Base-by-base conservation (phyloP, 1,140 invertebrate genomes). In the Drosophila mayri region DNA sequence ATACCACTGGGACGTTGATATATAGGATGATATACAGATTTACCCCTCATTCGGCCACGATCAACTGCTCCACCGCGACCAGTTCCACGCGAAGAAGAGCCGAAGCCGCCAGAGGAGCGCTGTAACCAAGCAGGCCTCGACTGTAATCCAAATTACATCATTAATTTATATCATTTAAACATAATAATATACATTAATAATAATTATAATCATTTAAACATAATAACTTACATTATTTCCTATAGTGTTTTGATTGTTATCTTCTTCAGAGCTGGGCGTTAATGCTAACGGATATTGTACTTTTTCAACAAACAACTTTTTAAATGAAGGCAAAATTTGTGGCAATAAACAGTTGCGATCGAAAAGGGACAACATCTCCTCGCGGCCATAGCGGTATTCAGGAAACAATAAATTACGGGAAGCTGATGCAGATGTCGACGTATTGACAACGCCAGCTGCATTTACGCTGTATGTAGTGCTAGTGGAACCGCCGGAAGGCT, bases 301-400 rank as follows among this genome's bases (percentile, higher is more conserved):
- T 92, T 96, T 96, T 76, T 97, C 96, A 60, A 96, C 94, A 90
- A 95, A 96, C 12, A 98, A 93, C 49, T 94, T 94, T 72, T 95
- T 94, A 84, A 96, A 95, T 64, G 94, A 93, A 32, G 94, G 91
- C 50, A 97, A 93, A 58, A 95, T 94, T 66, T 95, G 94, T n/a
- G 96, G 96, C 59, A 96, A 93, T 81, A 94, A 94, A 59, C 94
- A 93, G 81, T 94, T 94, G 78, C 95, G 95, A 79, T 97, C 95
- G 88, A 95, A 98, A 37, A 98, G 91, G 44, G 96, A 96, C 64
- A 98, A 93, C 97, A 98, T 97, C 91, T 98, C 97, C 93, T 98
- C 97, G 76, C 97, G 94, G 32, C 97, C 97, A 81, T 98, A 98
- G 66, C 95, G 90, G 50, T 91, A 93, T 67, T 93, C 92, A 12